Conservation (phyloP, 2,797 vertebrate species). For the Poecilia velifera region DNA sequence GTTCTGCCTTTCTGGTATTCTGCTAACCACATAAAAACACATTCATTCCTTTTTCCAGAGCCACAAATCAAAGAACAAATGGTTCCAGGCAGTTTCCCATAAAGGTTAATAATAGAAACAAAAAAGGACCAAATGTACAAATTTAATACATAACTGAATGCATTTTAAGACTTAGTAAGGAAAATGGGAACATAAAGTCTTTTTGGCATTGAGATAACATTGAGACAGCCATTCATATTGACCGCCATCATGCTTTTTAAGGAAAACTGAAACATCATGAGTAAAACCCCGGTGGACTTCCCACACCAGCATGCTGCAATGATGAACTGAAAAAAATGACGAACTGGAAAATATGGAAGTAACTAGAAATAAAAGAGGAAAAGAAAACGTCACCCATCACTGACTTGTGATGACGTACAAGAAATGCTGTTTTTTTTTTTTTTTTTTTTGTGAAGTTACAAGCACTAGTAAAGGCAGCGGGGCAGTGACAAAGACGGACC, state of each 20-base stretch:
- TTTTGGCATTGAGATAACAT: background rate
- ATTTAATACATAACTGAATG: background rate
- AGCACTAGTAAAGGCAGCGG: constrained; percentile 9
- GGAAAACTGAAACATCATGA: background rate
- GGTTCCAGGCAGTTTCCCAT: background rate
- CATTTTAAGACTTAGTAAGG: background rate
- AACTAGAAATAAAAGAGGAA: background rate
- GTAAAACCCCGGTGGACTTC: background rate
- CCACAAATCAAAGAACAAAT: background rate
- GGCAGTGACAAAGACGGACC: constrained; percentile 11
- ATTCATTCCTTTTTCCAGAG: background rate
- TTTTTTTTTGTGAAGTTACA: constrained; percentile 7
- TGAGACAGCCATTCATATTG: background rate
- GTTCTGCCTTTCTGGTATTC: background rate
- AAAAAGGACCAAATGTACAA: background rate
- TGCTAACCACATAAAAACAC: background rate
- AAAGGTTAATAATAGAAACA: background rate
- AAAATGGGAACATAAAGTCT: background rate
- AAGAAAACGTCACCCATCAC: background rate
- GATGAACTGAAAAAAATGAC: background rate
- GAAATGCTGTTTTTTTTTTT: background rate
- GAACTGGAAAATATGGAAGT: background rate
- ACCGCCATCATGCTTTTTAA: background rate
- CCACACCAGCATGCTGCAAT: constrained; percentile 1
- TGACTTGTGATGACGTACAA: constrained; percentile 1